Percentiles rank a stretch among this genome's conserved stretches.
phyloP scores from a whole-genome alignment of 2,113 vertebrate genomes.

The Cnemophilus loriae region DNA sequence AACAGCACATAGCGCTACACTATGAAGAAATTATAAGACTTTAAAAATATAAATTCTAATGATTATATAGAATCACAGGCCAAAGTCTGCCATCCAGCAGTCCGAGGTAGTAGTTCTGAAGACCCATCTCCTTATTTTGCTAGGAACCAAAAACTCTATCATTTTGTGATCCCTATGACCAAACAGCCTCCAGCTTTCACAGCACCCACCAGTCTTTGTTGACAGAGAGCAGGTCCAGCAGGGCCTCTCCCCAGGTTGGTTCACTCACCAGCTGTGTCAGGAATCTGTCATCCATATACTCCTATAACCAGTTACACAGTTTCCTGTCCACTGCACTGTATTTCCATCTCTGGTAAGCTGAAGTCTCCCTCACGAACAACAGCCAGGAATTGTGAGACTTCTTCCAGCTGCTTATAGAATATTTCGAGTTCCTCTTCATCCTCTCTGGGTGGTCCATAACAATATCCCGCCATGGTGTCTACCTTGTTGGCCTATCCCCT shows the following conservation, averaged over 20 bases:
- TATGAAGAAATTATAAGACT: background rate
- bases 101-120: background rate
- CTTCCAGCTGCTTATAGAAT: background rate
- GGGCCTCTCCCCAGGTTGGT: too few relatives aligned
- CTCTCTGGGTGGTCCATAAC: background rate
- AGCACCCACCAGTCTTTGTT: background rate
- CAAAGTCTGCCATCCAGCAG: background rate
- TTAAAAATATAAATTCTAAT: background rate
- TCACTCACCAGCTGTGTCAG: background rate
- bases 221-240: background rate
- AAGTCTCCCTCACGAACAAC: background rate
- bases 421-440: background rate
- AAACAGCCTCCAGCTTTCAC: background rate
- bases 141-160: background rate
- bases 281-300: background rate
- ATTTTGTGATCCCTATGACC: background rate
- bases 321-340: background rate
- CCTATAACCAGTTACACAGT: background rate
- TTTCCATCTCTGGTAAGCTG: background rate
- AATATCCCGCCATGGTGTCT: too few relatives aligned
- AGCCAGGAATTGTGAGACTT: background rate
- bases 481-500: background rate
- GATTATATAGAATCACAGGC: background rate
- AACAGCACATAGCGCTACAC: background rate
- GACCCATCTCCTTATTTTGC: background rate